Evolutionary conservation across 2,888 invertebrate species (phyloP).

Genomic region (Hylaea fasciaria): DNA sequence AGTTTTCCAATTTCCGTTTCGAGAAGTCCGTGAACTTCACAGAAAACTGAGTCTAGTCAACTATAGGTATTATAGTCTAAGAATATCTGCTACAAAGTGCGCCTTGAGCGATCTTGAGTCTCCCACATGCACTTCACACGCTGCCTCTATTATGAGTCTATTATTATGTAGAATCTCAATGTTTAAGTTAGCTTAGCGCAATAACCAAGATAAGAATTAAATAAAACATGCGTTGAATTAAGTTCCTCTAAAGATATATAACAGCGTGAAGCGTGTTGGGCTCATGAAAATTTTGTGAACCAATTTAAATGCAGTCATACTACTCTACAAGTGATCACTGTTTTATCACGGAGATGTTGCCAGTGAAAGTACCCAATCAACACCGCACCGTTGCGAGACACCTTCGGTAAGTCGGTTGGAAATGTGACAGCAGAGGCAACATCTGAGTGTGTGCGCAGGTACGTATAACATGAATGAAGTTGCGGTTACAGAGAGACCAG

Average conservation of each 20-base stretch:
- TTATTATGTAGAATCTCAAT: neutral
- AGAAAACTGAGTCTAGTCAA: too few relatives aligned
- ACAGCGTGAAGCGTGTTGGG: conserved; percentile 64
- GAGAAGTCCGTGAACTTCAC: too few relatives aligned
- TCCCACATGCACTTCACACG: too few relatives aligned
- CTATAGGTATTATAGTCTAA: too few relatives aligned
- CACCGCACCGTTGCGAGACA: neutral
- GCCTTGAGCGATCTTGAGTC: too few relatives aligned
- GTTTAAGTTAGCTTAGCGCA: conserved; percentile 1
- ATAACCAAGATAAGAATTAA: conserved; percentile 4
- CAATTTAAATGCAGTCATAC: conserved; percentile 42
- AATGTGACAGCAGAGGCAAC: conserved; percentile 25
- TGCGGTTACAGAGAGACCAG: conserved; percentile 44
- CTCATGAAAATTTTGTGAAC: conserved; percentile 52
- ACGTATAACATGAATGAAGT: conserved; percentile 27
- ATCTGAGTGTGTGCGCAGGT: conserved; percentile 34
- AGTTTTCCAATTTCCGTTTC: too few relatives aligned
- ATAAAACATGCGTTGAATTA: conserved; percentile 26
- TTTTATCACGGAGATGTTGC: conserved; percentile 78
- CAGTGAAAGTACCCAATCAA: conserved; percentile 30
- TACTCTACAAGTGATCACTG: conserved; percentile 56
- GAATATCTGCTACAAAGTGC: too few relatives aligned
- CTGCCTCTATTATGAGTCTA: too few relatives aligned
- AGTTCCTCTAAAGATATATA: conserved; percentile 42
- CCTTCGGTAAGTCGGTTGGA: neutral